Evolutionary conservation across 2,888 invertebrate species (phyloP), one percentile per base, ranked within the genome.

Genomic region (Drosophila barbarae): DNA sequence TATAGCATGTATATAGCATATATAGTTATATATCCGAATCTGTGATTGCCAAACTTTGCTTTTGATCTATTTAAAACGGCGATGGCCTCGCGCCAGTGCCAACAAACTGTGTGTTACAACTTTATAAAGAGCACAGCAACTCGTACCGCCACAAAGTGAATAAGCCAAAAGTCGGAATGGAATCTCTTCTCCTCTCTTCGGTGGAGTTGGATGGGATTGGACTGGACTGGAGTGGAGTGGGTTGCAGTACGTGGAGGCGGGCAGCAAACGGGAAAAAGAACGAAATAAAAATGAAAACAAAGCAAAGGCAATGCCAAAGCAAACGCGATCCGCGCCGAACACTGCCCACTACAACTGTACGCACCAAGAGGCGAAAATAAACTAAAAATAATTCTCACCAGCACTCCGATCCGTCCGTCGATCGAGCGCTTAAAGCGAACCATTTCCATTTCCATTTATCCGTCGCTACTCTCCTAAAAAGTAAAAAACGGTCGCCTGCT

Each of bases 321-420:
- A 56, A 47, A 21, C 30, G 50, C 34, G 34, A 26, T 8, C 21
- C 21, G n/a, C 21, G 7, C 50, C 50, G 41, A 57, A 26, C 51
- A 28, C 34, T 38, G 49, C 34, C 55, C 21, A 69, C 56, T 58
- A 58, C 65, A 73, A 78, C 84, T 70, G 84, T 70, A 75, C 81
- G 69, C 78, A 81, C 73, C 84, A 68, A 80, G 71, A 81, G 82
- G 71, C 73, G 78, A 81, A 84, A 75, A 81, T 73, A 78, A 78
- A 78, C 78, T 81, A 84, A 84, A 78, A 77, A 83, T 77, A 78
- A 75, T 78, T 81, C 84, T 74, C 77, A 72, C 74, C 64, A 67
- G 30, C 47, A 57, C 65, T 49, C 52, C 53, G 23, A 23, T 23
- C 23, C 23, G 42, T 21, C 42, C 53, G 42, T 18, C 60, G 73